Evolutionary conservation across 2,113 vertebrate genomes (phyloP).

Genomic region (Daphoenositta chrysoptera): DNA sequence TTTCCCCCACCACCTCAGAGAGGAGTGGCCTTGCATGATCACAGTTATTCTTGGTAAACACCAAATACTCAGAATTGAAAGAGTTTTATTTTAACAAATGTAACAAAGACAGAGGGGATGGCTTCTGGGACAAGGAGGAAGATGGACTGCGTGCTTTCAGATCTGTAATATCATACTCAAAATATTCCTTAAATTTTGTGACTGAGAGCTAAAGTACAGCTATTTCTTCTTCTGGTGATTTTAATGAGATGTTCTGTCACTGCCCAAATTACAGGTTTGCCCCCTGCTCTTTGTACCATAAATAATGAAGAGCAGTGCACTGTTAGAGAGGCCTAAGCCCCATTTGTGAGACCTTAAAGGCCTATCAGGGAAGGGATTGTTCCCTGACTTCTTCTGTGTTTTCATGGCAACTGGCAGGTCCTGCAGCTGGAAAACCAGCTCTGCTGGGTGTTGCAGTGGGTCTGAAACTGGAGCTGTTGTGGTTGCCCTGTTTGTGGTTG

Average conservation of each 20-base stretch:
- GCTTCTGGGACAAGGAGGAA: not conserved
- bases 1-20: rapidly evolving
- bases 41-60: not conserved
- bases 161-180: not conserved
- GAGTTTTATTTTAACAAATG: not conserved
- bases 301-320: not conserved
- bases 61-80: not conserved
- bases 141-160: not conserved
- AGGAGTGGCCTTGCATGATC: not conserved
- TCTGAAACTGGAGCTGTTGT: not conserved
- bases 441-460: not conserved
- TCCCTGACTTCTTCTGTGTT: not conserved
- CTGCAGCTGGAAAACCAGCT: not conserved
- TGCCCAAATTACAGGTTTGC: not conserved
- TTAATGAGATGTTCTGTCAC: not conserved
- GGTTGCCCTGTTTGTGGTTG: not conserved
- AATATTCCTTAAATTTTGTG: not conserved
- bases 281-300: not conserved
- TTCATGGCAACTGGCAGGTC: not conserved
- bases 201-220: not conserved
- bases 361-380: not conserved
- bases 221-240: not conserved
- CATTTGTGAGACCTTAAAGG: not conserved
- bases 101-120: not conserved
- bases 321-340: not conserved